Evolutionary conservation across 2,888 invertebrate species (phyloP).

Genomic region (Nudaria mundana): DNA sequence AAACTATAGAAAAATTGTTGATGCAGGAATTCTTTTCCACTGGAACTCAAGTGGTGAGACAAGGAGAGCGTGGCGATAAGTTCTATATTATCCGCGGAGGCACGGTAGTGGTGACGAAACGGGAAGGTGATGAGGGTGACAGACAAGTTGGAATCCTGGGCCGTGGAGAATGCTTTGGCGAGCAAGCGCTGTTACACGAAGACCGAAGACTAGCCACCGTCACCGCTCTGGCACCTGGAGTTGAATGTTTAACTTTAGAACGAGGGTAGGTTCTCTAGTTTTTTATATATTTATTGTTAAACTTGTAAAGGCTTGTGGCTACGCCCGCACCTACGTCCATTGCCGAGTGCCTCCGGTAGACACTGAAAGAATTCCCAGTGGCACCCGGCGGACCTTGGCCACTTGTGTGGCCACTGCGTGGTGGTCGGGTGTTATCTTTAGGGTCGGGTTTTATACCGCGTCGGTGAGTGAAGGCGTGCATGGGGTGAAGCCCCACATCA

Average conservation of each 20-base stretch:
- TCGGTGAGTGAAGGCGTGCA: no score
- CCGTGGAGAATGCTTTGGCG: slow-evolving; percentile 93
- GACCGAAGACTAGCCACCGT: slow-evolving; percentile 95
- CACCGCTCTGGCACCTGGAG: slow-evolving; percentile 90
- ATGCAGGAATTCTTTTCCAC: slow-evolving; percentile 89
- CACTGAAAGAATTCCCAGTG: no score
- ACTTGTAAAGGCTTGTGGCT: no score
- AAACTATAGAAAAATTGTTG: no score
- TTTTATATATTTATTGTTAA: background rate
- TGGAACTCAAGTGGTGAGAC: slow-evolving; percentile 89
- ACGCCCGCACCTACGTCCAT: no score
- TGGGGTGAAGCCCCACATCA: no score
- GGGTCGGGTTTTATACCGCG: no score
- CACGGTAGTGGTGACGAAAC: slow-evolving; percentile 87
- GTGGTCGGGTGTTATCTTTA: no score
- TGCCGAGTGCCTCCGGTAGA: no score
- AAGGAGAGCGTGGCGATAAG: slow-evolving; percentile 93
- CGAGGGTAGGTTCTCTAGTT: slow-evolving; percentile 82
- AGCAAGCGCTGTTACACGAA: slow-evolving; percentile 91
- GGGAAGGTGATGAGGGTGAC: slow-evolving; percentile 81
- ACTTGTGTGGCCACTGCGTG: no score
- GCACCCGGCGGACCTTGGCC: no score
- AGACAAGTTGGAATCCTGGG: slow-evolving; percentile 85
- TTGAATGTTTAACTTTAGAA: slow-evolving; percentile 93
- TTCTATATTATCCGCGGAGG: slow-evolving; percentile 95